These are phyloP conservation scores for Syngnathus typhle DNA, from an alignment of 2,113 vertebrate genomes.

Conservation along the genomic window DNA sequence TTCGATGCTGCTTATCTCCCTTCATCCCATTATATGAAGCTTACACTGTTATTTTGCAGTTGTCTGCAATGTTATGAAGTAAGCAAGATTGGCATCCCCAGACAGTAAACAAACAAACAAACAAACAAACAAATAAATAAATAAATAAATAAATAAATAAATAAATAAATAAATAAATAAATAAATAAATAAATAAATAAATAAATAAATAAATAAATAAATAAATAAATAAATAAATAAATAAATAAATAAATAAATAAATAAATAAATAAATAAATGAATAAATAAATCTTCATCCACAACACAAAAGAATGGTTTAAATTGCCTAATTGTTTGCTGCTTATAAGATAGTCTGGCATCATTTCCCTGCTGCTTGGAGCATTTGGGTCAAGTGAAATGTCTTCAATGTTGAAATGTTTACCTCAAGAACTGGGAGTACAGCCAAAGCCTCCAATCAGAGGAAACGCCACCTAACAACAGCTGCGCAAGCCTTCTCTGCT, in stretches of 20 bases:
- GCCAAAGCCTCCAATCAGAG: constrained; percentile 63
- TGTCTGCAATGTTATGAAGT: constrained; percentile 37
- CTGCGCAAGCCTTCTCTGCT: constrained; percentile 49
- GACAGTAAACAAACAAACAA: neutral
- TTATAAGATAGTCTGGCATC: neutral
- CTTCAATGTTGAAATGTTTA: constrained; percentile 29
- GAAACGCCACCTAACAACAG: constrained; percentile 64
- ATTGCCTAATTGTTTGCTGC: neutral
- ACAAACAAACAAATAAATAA: neutral
- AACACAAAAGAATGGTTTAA: neutral
- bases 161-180: too few relatives aligned
- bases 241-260: neutral
- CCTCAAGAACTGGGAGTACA: constrained; percentile 67
- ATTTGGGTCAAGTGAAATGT: neutral
- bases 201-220: neutral
- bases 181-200: neutral
- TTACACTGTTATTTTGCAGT: constrained; percentile 47
- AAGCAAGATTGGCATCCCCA: neutral
- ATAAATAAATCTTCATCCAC: neutral
- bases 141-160: neutral
- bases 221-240: neutral
- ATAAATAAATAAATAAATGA: too few relatives aligned
- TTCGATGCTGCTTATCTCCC: constrained; percentile 44
- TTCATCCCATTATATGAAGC: constrained; percentile 62
- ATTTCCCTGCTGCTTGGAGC: neutral